Evolutionary conservation across 2,113 vertebrate species (phyloP).

Genomic region (Scatophagus argus): DNA sequence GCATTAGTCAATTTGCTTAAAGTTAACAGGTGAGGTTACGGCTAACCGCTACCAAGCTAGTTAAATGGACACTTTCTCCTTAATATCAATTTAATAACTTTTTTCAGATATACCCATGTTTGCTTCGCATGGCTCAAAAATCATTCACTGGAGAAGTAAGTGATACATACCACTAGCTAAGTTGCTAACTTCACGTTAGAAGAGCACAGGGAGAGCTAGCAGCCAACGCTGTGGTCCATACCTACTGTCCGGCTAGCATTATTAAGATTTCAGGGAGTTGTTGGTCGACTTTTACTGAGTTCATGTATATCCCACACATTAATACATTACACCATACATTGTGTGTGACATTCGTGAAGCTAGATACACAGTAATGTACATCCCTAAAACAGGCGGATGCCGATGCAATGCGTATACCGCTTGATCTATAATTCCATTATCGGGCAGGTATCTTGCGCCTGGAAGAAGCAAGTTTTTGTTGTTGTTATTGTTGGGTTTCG

Average conservation of each 20-base stretch:
- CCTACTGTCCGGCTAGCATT: not conserved
- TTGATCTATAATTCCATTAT: constrained; percentile 9
- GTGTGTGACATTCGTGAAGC: not conserved
- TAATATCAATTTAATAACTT: not conserved
- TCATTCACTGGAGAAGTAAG: not conserved
- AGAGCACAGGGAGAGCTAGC: not conserved
- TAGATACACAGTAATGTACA: not conserved
- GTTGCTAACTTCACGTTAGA: not conserved
- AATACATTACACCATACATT: too few species aligned
- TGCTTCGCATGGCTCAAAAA: not conserved
- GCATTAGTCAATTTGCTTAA: not conserved
- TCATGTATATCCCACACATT: not conserved
- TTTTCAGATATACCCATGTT: not conserved
- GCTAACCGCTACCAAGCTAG: not conserved
- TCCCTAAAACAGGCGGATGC: not conserved
- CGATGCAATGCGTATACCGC: not conserved
- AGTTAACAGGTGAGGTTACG: not conserved
- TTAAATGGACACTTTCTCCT: not conserved
- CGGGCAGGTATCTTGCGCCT: constrained; percentile 17
- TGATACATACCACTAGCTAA: not conserved
- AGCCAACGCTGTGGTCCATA: not conserved
- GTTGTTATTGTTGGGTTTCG: not conserved
- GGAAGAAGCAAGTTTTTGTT: accelerated
- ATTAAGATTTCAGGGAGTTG: not conserved
- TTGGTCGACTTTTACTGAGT: not conserved